Evolutionary conservation across 2,797 vertebrate species (phyloP).

Genomic region (Falco columbarius): DNA sequence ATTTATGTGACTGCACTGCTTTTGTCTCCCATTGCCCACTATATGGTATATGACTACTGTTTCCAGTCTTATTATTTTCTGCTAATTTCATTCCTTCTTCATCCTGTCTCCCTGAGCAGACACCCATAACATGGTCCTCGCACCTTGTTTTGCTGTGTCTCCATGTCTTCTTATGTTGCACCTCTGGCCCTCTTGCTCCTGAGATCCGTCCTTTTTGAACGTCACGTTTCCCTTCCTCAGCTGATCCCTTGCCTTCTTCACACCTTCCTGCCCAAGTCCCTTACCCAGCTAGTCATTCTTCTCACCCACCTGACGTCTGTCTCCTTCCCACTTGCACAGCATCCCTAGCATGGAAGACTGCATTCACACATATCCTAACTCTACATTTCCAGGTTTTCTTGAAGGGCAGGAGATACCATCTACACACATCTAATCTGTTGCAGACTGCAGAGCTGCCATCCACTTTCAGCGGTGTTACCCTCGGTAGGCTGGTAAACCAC

Average conservation of each 20-base stretch:
- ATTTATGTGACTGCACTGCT: neutral
- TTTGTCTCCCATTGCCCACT: neutral
- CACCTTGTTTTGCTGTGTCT: neutral
- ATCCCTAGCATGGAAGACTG: neutral
- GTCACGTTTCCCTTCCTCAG: neutral
- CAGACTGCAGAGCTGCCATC: neutral
- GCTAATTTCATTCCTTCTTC: neutral
- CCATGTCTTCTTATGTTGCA: neutral
- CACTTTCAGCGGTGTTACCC: neutral
- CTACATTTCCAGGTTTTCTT: neutral
- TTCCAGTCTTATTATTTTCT: neutral
- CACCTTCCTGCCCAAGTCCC: neutral
- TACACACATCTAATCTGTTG: neutral
- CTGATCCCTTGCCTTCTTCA: neutral
- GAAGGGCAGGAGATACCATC: neutral
- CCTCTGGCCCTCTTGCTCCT: neutral
- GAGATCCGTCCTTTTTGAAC: neutral
- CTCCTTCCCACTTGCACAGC: neutral
- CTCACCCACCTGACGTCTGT: neutral
- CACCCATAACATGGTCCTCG: accelerated
- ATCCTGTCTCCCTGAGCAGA: neutral
- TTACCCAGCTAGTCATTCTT: neutral
- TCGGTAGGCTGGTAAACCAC: neutral
- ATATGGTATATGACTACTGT: neutral
- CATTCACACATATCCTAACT: neutral